Evolutionary conservation across 2,113 vertebrate genomes (phyloP).

Genomic region (Emydura subglobosa): DNA sequence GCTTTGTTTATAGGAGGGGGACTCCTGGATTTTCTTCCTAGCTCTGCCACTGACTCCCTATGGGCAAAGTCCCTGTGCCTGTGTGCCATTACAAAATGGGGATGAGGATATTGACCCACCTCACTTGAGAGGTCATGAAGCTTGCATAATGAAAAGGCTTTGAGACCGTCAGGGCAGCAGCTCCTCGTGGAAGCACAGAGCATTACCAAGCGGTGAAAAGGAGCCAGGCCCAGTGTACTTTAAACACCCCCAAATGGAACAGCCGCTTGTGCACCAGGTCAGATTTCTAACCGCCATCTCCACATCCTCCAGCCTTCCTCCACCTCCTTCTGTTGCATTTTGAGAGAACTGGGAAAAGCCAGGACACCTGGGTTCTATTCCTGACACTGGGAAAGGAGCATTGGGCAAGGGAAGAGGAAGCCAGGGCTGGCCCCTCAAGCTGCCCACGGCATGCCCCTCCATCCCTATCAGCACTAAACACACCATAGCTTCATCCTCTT

Average conservation of each 20-base stretch:
- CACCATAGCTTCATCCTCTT: neutral
- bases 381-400: neutral
- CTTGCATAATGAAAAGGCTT: neutral
- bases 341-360: neutral
- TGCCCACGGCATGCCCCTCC: neutral
- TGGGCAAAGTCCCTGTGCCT: neutral
- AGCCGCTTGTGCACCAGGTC: too few species aligned
- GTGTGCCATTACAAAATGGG: neutral
- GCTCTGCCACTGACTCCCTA: neutral
- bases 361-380: neutral
- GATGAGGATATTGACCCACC: neutral
- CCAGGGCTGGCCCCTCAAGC: neutral
- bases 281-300: neutral
- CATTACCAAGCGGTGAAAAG: neutral
- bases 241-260: neutral
- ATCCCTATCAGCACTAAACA: neutral
- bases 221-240: neutral
- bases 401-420: neutral
- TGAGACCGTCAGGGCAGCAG: neutral
- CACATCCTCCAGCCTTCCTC: neutral
- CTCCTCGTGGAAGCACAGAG: neutral
- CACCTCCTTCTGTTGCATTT: neutral
- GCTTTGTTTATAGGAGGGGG: too few species aligned
- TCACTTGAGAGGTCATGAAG: neutral
- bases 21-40: too few species aligned